phyloP scores from a whole-genome alignment of 2,888 invertebrate genomes.

The Drosophila picticornis region DNA sequence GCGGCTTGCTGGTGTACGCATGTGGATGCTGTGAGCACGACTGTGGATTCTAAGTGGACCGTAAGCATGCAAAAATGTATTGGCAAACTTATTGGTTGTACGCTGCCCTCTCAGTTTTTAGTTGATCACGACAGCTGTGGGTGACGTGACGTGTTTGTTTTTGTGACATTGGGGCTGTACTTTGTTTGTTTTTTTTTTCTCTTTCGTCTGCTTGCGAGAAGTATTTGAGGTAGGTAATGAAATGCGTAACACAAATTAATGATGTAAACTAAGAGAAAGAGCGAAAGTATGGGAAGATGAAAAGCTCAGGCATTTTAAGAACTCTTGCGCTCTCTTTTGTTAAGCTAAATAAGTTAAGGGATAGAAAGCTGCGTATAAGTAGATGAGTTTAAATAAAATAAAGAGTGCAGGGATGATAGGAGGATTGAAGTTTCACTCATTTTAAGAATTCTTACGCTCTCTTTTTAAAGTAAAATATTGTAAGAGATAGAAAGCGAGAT shows the following conservation, averaged over 20 bases:
- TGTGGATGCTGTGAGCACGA: conserved; percentile 21
- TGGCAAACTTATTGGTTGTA: not conserved
- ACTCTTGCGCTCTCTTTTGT: not conserved
- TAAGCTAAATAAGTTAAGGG: not conserved
- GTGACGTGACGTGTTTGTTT: conserved; percentile 8
- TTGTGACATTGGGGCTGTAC: not conserved
- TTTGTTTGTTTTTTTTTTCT: conserved; percentile 4
- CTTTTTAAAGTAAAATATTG: not conserved
- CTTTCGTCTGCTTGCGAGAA: not conserved
- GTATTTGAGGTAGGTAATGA: conserved; percentile 30
- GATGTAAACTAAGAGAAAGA: not conserved
- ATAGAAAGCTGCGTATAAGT: not conserved
- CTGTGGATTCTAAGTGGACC: conserved; percentile 29
- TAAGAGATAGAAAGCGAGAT: not conserved
- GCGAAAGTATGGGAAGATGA: not conserved
- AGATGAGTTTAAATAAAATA: not conserved
- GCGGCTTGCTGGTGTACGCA: conserved; percentile 6
- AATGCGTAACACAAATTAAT: not conserved
- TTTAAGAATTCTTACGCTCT: not conserved
- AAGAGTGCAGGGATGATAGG: not conserved
- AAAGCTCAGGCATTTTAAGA: conserved; percentile 4
- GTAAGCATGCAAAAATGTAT: conserved; percentile 38
- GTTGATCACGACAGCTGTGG: conserved; percentile 41
- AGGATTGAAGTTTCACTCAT: conserved; percentile 8
- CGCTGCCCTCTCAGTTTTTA: conserved; percentile 11